Percentiles rank a stretch among this genome's conserved stretches.
Evolutionary conservation across 2,888 invertebrate genomes (phyloP).

Genomic region (Phorcus lineatus): DNA sequence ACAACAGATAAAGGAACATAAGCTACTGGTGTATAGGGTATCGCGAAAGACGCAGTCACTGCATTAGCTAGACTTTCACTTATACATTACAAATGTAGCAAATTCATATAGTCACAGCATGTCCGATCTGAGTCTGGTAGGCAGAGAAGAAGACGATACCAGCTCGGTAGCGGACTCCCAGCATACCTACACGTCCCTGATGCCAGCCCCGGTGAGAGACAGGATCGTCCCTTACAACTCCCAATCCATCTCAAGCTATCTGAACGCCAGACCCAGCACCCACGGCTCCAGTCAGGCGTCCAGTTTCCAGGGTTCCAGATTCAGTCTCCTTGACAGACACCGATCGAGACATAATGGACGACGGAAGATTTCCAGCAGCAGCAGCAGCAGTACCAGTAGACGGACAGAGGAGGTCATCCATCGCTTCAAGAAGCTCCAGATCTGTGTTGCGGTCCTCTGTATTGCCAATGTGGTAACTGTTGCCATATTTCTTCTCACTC

Average conservation of each 20-base stretch:
- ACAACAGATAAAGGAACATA: too few relatives aligned
- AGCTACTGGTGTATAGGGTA: too few relatives aligned
- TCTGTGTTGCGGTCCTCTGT: neutral
- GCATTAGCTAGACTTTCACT: too few relatives aligned
- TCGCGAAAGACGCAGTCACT: too few relatives aligned
- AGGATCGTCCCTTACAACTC: neutral
- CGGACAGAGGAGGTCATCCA: neutral
- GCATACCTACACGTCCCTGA: neutral
- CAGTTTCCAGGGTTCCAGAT: too few relatives aligned
- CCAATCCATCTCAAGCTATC: neutral
- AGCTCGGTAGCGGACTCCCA: neutral
- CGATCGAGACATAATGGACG: neutral
- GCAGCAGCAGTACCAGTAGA: neutral
- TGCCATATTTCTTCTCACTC: neutral
- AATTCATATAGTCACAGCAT: too few relatives aligned
- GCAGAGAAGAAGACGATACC: too few relatives aligned
- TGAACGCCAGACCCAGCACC: neutral
- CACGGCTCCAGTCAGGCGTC: neutral
- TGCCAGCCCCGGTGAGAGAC: neutral
- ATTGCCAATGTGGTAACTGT: neutral
- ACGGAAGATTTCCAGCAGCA: neutral
- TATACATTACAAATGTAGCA: too few relatives aligned
- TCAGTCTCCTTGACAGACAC: too few relatives aligned
- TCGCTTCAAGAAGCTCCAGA: neutral
- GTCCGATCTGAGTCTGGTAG: too few relatives aligned